A percentile compares a stretch with the other conserved stretches of the same genome.
Evolutionary conservation across 2,113 vertebrate species (phyloP).

Genomic region (Clarias magur): DNA sequence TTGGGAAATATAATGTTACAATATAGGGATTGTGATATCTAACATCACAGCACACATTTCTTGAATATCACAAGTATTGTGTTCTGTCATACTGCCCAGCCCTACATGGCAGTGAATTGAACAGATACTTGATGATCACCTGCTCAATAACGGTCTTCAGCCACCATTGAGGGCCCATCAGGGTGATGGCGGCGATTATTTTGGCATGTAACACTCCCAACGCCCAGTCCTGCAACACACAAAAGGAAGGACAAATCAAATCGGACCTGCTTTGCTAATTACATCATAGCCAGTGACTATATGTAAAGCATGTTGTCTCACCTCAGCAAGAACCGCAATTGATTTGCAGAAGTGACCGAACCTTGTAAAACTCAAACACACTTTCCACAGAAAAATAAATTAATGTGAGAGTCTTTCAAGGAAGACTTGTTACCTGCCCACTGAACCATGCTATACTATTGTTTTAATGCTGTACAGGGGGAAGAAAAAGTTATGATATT

Average conservation of each 20-base stretch:
- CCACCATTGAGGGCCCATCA: constrained; percentile 99
- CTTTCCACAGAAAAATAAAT: neutral
- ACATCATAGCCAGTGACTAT: neutral
- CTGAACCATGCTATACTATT: too few relatives aligned
- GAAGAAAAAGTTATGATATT: too few relatives aligned
- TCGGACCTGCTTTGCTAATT: neutral
- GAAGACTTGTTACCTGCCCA: too few relatives aligned
- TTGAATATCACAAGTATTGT: neutral
- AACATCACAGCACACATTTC: neutral
- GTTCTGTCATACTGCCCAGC: neutral
- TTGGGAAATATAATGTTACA: neutral
- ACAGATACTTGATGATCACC: constrained; percentile 61
- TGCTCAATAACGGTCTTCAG: constrained; percentile 98
- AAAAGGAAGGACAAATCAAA: neutral
- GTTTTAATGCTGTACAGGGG: too few relatives aligned
- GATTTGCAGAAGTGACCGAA: neutral
- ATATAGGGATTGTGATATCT: neutral
- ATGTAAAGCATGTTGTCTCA: neutral
- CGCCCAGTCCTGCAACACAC: constrained; percentile 86
- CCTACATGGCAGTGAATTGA: neutral
- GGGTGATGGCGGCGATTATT: constrained; percentile 97
- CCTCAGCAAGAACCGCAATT: neutral
- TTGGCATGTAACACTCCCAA: constrained; percentile 98
- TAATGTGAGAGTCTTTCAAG: too few relatives aligned
- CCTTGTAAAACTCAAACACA: neutral